Evolutionary conservation across 2,888 invertebrate species (phyloP), one percentile per base, ranked within the genome.

Genomic region (Hoplodrina ambigua): DNA sequence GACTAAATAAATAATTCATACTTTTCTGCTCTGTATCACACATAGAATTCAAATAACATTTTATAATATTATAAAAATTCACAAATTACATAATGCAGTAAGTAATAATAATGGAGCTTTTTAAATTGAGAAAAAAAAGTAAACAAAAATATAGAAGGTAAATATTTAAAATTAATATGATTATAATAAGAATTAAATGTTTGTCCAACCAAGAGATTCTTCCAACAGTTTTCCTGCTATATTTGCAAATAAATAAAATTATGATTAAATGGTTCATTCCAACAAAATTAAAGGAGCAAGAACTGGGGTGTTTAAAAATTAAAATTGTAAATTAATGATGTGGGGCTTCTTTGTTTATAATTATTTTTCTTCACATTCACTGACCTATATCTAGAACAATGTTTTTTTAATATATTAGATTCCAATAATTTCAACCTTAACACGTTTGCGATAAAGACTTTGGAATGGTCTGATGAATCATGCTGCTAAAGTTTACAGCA

Each of bases 401-500:
- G 63, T 85, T 78, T 78, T 75, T 67, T 69, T 44, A 64, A 69
- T 69, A 65, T 5, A 62, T 72, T 69, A 65, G 5, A 62, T 69
- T 78, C 55, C 13, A 69, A 65, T 76, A 64, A 72, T 75, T 74
- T 84, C 73, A 83, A 84, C 80, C 81, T 72, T 82, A 83, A 20
- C 67, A 55, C 68, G 55, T 72, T 69, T 69, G 63, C 65, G 75
- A 67, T 87, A 87, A 73, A 85, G 85, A 72, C 80, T 75, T 80
- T 76, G 69, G 74, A 72, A 72, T 81, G 75, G 84, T 76, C 78
- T 77, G 87, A 91, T 94, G 94, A 94, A 89, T 94, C 94, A 94
- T 89, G 84, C 85, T 87, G 84, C 85, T 86, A 88, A 88, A 92
- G 90, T 93, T 92, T 91, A 92, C 89, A 92, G 87, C 89, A 88